Evolutionary conservation across 2,888 invertebrate species (phyloP).

Genomic region (Phaedon cochleariae): DNA sequence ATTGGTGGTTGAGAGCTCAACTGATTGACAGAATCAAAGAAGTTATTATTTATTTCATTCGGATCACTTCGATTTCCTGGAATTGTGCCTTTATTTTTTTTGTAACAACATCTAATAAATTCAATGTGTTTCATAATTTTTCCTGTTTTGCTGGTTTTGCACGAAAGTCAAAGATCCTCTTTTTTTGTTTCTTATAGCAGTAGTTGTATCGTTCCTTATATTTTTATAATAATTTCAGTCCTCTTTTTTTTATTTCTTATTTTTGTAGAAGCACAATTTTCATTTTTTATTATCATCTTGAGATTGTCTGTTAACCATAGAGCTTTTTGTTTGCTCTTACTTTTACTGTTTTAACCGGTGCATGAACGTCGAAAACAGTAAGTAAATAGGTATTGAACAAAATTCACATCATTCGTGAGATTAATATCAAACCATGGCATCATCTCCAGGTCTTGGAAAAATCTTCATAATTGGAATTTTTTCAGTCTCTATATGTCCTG

Average conservation of each 20-base stretch:
- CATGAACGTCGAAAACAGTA: slow-evolving; percentile 14
- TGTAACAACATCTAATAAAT: neutral
- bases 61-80: neutral
- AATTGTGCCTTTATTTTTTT: neutral
- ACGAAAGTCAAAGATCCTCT: too few species aligned
- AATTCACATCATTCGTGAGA: too few species aligned
- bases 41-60: neutral
- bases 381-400: slow-evolving; percentile 16
- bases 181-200: too few species aligned
- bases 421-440: too few species aligned
- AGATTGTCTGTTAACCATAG: neutral
- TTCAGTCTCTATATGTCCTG: too few species aligned
- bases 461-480: too few species aligned
- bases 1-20: neutral
- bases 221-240: neutral
- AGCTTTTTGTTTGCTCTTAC: neutral
- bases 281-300: neutral
- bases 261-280: neutral
- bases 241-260: neutral
- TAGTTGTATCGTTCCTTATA: neutral
- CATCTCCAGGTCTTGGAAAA: too few species aligned
- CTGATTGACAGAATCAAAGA: neutral
- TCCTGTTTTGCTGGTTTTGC: neutral
- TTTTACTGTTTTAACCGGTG: slow-evolving; percentile 10
- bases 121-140: neutral